Conservation (phyloP, 2,888 invertebrate genomes). For the Standfussiana lucernea region DNA sequence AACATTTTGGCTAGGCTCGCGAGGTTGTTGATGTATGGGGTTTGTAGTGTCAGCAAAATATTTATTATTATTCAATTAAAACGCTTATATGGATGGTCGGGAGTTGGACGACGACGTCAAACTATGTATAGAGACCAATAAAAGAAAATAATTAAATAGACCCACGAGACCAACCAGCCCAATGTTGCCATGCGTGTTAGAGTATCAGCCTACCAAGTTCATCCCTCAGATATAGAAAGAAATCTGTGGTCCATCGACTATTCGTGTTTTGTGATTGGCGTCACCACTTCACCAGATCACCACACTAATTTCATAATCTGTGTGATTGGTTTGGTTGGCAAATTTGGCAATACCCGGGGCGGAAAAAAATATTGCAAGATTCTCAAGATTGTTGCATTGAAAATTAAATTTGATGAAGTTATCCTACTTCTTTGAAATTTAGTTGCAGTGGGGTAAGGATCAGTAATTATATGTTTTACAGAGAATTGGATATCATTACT, state of each 20-base stretch:
- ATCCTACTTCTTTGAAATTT: constrained; percentile 30
- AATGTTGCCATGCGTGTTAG: too few relatives aligned
- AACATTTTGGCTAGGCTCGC: too few relatives aligned
- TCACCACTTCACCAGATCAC: not conserved
- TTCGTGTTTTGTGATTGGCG: not conserved
- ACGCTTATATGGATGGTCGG: too few relatives aligned
- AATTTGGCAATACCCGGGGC: constrained; percentile 57
- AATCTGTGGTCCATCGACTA: not conserved
- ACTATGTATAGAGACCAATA: not conserved
- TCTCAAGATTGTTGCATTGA: constrained; percentile 37
- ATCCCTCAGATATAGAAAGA: not conserved
- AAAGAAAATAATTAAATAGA: too few relatives aligned
- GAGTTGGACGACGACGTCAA: not conserved
- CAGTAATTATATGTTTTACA: not conserved
- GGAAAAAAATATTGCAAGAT: constrained; percentile 42
- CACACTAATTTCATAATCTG: constrained; percentile 5
- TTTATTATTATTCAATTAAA: too few relatives aligned
- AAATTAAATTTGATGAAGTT: constrained; percentile 37
- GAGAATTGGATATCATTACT: not conserved
- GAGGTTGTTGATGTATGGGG: too few relatives aligned
- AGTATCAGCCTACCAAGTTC: not conserved
- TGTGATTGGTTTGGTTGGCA: constrained; percentile 33
- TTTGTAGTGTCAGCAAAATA: too few relatives aligned
- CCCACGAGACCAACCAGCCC: not conserved
- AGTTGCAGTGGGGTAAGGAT: constrained; percentile 41